phyloP scores from a whole-genome alignment of 2,113 vertebrate genomes.

The Malurus melanocephalus region DNA sequence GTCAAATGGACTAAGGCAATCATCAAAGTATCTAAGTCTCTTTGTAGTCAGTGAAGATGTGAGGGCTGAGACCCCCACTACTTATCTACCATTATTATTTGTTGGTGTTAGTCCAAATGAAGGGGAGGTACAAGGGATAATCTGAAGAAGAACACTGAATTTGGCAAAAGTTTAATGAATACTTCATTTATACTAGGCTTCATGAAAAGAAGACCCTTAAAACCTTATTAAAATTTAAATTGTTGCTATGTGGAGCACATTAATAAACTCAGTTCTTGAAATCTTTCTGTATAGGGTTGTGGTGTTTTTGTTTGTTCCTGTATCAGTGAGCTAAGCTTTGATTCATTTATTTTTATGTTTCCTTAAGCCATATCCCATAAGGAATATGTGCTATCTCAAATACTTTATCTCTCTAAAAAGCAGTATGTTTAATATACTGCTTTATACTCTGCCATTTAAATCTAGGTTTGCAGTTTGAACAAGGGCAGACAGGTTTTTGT shows the following conservation, averaged over 20 bases:
- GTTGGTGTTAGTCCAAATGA: not conserved
- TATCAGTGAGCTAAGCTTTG: not conserved
- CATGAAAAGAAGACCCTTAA: not conserved
- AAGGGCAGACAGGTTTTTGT: not conserved
- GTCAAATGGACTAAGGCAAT: not conserved
- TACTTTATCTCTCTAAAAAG: not conserved
- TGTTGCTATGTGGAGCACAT: not conserved
- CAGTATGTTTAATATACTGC: not conserved
- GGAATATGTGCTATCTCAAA: not conserved
- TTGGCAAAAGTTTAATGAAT: not conserved
- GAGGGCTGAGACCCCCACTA: not conserved
- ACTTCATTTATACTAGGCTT: not conserved
- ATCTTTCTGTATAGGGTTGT: not conserved
- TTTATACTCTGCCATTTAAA: not conserved
- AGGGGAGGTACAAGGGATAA: not conserved
- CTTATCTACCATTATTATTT: not conserved
- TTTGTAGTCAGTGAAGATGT: not conserved
- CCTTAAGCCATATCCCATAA: not conserved
- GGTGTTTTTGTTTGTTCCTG: not conserved
- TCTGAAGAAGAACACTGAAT: not conserved
- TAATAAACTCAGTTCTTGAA: not conserved
- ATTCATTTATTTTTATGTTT: not conserved
- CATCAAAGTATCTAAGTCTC: not conserved
- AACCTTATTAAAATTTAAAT: not conserved
- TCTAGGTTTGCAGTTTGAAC: not conserved